Conservation (phyloP, 2,113 vertebrate genomes). For the Nerophis lumbriciformis region DNA sequence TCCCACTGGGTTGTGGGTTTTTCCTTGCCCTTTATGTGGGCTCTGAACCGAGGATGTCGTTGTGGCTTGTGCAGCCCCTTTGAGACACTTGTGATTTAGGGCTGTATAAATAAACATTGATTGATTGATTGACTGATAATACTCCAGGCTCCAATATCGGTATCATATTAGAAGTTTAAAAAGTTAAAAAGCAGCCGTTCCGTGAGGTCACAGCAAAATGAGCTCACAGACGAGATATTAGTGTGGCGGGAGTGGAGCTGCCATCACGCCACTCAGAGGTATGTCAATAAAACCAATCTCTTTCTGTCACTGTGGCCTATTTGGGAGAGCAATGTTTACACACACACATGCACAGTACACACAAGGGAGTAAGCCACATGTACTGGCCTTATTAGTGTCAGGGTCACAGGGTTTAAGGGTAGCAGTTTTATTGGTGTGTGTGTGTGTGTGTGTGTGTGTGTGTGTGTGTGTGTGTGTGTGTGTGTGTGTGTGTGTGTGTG, state of each 20-base stretch:
- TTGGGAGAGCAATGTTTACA: constrained; percentile 37
- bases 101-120: no score
- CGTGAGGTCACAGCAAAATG: neutral
- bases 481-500: no score
- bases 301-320: constrained; percentile 43
- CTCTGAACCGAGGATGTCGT: no score
- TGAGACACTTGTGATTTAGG: no score
- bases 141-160: no score
- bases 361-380: neutral
- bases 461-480: neutral
- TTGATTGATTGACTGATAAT: no score
- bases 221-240: constrained; percentile 8
- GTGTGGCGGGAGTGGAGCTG: constrained; percentile 24
- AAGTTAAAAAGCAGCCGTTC: no score
- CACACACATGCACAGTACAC: neutral
- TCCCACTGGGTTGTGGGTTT: no score
- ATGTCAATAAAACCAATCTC: constrained; percentile 40
- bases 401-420: neutral
- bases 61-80: no score
- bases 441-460: neutral
- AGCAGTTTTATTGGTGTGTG: constrained; percentile 1
- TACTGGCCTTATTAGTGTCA: neutral
- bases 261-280: constrained; percentile 34
- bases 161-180: no score
- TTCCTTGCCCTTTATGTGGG: no score